Base-by-base conservation (phyloP, 2,113 vertebrate species). In the Emydocephalus ijimae region DNA sequence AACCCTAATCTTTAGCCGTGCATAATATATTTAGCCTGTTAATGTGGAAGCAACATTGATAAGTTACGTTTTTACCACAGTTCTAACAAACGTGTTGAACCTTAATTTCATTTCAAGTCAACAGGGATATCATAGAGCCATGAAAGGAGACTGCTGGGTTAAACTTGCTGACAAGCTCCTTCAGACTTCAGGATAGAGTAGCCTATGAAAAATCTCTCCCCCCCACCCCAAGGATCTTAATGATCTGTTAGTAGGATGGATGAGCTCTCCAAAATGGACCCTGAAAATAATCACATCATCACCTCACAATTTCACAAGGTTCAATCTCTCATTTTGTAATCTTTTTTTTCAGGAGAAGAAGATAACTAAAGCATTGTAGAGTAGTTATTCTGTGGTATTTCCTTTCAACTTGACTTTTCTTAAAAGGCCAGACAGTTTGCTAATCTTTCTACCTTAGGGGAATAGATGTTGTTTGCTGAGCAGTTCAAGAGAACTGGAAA, bases 11-110 rank as follows among this genome's bases (percentile, higher is more conserved):
- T 94, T 87, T 92, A 88, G 93, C 90, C 94, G 0, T 6, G 85
- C 93, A 94, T 54, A 89, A 55, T 93, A 90, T 93, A 96, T 96
- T 96, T 92, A 94, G 95, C 92, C 39, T 39, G 14, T 96, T 18
- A 6, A 92, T 91, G 89, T 93, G 91, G 96, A 92, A 96, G 97
- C 55, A 39, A 94, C 96, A 90, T 94, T 93, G 89, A 90, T 24
- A 54, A 29, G 20, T 59, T 90, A 34, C 64, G 61, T 88, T 96
- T 91, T 92, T 61, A 92, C 92, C 29, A n/a, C 59, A 55, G 94
- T 95, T 93, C 34, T 90, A 94, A 94, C 92, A 95, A 39, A 24
- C 89, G 95, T 94, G 93, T 89, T 95, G 74, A 93, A 48, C 86
- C 0, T 0, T 96, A 95, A 92, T 55, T 55, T 91, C 87, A 52